Evolutionary conservation across 1,140 invertebrate species (phyloP).

Genomic region (Eumaeus atala): DNA sequence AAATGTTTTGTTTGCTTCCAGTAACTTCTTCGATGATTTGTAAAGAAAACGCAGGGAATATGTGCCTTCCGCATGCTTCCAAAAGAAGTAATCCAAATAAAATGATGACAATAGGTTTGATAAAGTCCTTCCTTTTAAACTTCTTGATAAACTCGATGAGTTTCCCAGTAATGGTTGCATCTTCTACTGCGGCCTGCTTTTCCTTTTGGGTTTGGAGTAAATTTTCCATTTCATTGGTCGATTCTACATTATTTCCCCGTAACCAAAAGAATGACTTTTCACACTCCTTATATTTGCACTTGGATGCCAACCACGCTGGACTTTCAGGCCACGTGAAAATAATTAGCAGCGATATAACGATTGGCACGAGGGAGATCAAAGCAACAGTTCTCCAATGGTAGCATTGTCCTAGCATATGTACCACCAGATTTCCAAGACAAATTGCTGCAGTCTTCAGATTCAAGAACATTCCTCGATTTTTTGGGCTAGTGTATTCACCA

Average conservation of each 20-base stretch:
- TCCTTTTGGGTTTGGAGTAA: slow-evolving; percentile 37
- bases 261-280: slow-evolving; percentile 44
- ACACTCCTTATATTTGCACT: slow-evolving; percentile 35
- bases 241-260: slow-evolving; percentile 33
- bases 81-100: slow-evolving; percentile 32
- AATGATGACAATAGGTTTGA: slow-evolving; percentile 44
- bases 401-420: slow-evolving; percentile 42
- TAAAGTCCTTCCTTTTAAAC: slow-evolving; percentile 44
- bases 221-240: slow-evolving; percentile 36
- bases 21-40: slow-evolving; percentile 45
- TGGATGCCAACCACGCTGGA: slow-evolving; percentile 45
- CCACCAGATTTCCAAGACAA: slow-evolving; percentile 38
- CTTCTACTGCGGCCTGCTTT: too few relatives aligned
- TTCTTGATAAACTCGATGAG: slow-evolving; percentile 35
- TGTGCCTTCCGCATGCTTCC: slow-evolving; percentile 47
- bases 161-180: slow-evolving; percentile 5
- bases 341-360: slow-evolving; percentile 30
- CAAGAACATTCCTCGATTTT: slow-evolving; percentile 48
- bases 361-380: slow-evolving; percentile 30
- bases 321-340: slow-evolving; percentile 52
- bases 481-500: slow-evolving; percentile 50
- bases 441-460: slow-evolving; percentile 51
- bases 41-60: slow-evolving; percentile 51
- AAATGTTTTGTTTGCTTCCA: slow-evolving; percentile 36
- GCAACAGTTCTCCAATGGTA: slow-evolving; percentile 47